Evolutionary conservation across 2,888 invertebrate species (phyloP), one percentile per base, ranked within the genome.

Genomic region (Kryphioiulus occultus): DNA sequence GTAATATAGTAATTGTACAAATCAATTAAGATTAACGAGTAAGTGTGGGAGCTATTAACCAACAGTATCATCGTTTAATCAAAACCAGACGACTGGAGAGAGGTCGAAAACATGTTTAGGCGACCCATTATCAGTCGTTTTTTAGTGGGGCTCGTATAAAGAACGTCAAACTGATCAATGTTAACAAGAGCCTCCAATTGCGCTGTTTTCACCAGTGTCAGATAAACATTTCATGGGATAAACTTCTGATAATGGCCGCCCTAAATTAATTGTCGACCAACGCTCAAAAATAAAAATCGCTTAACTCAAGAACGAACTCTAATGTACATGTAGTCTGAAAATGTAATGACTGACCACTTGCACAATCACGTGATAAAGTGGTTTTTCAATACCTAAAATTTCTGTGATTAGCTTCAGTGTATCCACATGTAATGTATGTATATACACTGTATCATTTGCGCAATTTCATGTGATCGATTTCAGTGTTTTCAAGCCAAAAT

Each of bases 11-110:
- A 68, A 68, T 22, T n/a, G 9, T 26, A 68, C 10, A 26, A 68
- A 68, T 68, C 3, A 26, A 22, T 68, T 68, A 68, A 7, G 68
- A 26, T 22, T 68, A 26, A 68, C 0, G 68, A 68, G 68, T 68
- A 68, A 68, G 68, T 68, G 68, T 68, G 68, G 68, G 26, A 68
- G 68, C 68, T n/a, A 68, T 68, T 68, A 68, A 68, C 26, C 22
- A 7, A 10, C n/a, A n/a, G n/a, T 68, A 68, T 68, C 68, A 26
- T 10, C 7, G 26, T 26, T 68, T 68, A 68, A 68, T 68, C 68
- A n/a, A 68, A 68, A 68, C 68, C 10, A 26, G 68, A 68, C 68
- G 12, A 59, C 19, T 3, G 59, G 1, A 4, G 59, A 4, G n/a
- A n/a, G n/a, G 68, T 68, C 26, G 26, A 68, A 22, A 22, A 26